phyloP scores from a whole-genome alignment of 2,113 vertebrate species.

The Toxotes jaculatrix region DNA sequence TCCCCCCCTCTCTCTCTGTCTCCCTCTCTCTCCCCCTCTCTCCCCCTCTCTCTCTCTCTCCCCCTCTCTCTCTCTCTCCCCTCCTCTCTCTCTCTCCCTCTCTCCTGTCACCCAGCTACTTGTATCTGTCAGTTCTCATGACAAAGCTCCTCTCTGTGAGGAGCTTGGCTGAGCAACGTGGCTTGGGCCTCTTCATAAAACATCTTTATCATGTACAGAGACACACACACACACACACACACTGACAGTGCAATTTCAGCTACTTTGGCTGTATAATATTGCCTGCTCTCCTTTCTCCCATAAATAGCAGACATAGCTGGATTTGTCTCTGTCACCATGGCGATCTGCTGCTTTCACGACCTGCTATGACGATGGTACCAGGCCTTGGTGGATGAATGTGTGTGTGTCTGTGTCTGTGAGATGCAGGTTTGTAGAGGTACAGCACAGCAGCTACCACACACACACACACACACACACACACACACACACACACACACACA shows the following conservation, averaged over 20 bases:
- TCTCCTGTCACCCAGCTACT: neutral
- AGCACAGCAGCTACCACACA: constrained; percentile 22
- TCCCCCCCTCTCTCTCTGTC: constrained; percentile 12
- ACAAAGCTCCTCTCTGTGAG: constrained; percentile 43
- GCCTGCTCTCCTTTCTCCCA: constrained; percentile 36
- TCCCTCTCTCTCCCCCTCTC: constrained; percentile 7
- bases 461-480: constrained; percentile 9
- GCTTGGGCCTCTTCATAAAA: constrained; percentile 58
- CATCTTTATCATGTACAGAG: constrained; percentile 59
- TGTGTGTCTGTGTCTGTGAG: constrained; percentile 30
- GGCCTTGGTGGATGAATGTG: constrained; percentile 41
- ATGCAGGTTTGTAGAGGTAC: constrained; percentile 57
- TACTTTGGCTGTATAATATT: constrained; percentile 45
- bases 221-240: constrained; percentile 18
- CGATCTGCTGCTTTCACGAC: constrained; percentile 58
- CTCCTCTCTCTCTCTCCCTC: constrained; percentile 43
- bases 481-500: constrained; percentile 5
- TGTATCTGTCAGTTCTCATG: constrained; percentile 64
- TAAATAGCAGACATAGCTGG: constrained; percentile 66
- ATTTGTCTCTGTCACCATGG: constrained; percentile 71
- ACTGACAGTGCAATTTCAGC: constrained; percentile 41
- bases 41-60: constrained; percentile 30
- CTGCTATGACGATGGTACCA: constrained; percentile 43
- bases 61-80: constrained; percentile 34
- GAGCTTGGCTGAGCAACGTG: constrained; percentile 62